Evolutionary conservation across 1,140 invertebrate genomes (phyloP).

Genomic region (Papilio polytes): DNA sequence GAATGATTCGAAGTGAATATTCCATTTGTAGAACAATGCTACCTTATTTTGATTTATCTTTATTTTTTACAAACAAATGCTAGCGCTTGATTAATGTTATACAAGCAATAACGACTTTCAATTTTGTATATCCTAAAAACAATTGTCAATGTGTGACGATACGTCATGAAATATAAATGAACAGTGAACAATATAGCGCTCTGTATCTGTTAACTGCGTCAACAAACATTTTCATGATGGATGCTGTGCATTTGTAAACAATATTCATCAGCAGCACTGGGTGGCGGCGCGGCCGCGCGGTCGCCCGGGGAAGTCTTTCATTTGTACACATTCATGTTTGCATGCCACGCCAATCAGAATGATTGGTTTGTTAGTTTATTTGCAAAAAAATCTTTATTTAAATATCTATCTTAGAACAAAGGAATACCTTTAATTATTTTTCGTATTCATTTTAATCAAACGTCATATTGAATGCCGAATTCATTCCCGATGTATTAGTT

Average conservation of each 20-base stretch:
- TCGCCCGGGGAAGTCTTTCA: constrained; percentile 57
- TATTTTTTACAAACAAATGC: background rate
- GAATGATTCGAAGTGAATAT: background rate
- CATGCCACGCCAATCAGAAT: constrained; percentile 26
- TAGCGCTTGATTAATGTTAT: background rate
- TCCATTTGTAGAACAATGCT: background rate
- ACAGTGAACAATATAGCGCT: constrained; percentile 44
- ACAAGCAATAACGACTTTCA: background rate
- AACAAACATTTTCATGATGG: constrained; percentile 72
- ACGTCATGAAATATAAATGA: constrained; percentile 48
- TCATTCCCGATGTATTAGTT: constrained; percentile 9
- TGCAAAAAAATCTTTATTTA: background rate
- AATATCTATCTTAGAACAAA: background rate
- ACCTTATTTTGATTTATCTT: too few species aligned
- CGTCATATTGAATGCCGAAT: background rate
- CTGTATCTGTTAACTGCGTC: constrained; percentile 60
- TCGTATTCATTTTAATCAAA: background rate
- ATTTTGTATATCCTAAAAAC: constrained; percentile 7
- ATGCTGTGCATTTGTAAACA: constrained; percentile 74
- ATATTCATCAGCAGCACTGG: constrained; percentile 56
- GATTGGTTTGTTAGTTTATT: constrained; percentile 25
- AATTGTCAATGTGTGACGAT: constrained; percentile 29
- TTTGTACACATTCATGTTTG: constrained; percentile 47
- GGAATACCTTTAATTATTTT: background rate
- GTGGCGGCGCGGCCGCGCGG: constrained; percentile 50